These are phyloP conservation scores for Cantharis rustica DNA, from an alignment of 2,888 invertebrate species.

Conservation along the genomic window DNA sequence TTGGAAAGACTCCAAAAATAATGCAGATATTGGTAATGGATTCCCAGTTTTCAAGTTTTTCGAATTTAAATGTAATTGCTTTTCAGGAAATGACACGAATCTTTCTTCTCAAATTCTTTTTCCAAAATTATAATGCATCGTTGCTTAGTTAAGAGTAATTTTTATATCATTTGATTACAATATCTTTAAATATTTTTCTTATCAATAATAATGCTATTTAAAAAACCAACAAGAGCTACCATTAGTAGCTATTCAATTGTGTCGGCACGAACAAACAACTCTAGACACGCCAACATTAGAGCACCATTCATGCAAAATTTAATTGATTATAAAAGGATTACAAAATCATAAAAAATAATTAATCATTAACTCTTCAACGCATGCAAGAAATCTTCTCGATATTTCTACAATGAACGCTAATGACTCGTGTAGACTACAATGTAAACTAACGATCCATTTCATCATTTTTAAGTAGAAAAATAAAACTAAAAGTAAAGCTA, in stretches of 20 bases:
- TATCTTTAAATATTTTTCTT: neutral
- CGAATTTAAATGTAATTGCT: slow-evolving; percentile 48
- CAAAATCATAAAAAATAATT: slow-evolving; percentile 51
- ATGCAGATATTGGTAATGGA: slow-evolving; percentile 56
- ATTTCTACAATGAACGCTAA: slow-evolving; percentile 50
- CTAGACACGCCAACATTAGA: slow-evolving; percentile 42
- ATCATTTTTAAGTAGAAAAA: slow-evolving; percentile 44
- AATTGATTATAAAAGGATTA: slow-evolving; percentile 54
- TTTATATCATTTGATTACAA: neutral
- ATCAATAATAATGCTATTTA: neutral
- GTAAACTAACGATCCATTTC: slow-evolving; percentile 55
- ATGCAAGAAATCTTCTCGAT: slow-evolving; percentile 46
- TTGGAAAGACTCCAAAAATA: slow-evolving; percentile 53
- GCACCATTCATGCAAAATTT: slow-evolving; percentile 44
- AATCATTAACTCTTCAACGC: slow-evolving; percentile 52
- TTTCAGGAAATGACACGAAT: slow-evolving; percentile 42
- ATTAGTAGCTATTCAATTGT: slow-evolving; percentile 16
- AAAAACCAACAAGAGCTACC: slow-evolving; percentile 17
- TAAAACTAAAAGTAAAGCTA: slow-evolving; percentile 6
- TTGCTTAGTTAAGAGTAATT: neutral
- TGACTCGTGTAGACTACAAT: slow-evolving; percentile 53
- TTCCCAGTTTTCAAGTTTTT: slow-evolving; percentile 51
- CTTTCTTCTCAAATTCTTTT: neutral
- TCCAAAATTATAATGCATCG: neutral
- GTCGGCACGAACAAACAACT: slow-evolving; percentile 42